Evolutionary conservation across 2,888 invertebrate genomes (phyloP).

Genomic region (Tetrapedia diversipes): DNA sequence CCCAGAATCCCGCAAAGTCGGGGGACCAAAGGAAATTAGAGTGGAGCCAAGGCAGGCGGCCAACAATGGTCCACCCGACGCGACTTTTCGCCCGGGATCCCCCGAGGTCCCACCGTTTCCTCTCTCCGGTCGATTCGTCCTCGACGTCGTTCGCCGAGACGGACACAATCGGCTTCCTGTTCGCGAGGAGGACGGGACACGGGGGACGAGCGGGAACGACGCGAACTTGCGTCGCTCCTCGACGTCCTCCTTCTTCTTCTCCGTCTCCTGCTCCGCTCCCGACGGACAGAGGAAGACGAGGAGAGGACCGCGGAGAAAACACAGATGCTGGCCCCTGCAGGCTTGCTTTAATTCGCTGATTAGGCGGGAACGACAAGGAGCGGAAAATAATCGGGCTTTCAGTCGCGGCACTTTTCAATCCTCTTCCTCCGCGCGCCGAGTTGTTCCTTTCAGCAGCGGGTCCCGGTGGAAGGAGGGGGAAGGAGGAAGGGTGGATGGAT

Average conservation of each 20-base stretch:
- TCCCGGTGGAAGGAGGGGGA: slow-evolving; percentile 27
- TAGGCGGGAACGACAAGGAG: slow-evolving; percentile 78
- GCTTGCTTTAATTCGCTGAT: slow-evolving; percentile 80
- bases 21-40: slow-evolving; percentile 57
- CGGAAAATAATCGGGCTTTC: slow-evolving; percentile 79
- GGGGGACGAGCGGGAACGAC: slow-evolving; percentile 10
- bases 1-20: not conserved
- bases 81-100: slow-evolving; percentile 51
- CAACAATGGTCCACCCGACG: slow-evolving; percentile 63
- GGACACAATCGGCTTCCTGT: slow-evolving; percentile 66
- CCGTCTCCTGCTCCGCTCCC: not conserved
- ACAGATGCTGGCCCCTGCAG: slow-evolving; percentile 64
- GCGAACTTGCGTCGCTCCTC: slow-evolving; percentile 14
- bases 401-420: slow-evolving; percentile 76
- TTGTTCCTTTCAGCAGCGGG: slow-evolving; percentile 73
- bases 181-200: slow-evolving; percentile 15
- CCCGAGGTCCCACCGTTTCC: slow-evolving; percentile 25
- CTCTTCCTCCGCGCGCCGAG: slow-evolving; percentile 67
- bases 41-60: slow-evolving; percentile 9
- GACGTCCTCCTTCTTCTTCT: not conserved
- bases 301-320: slow-evolving; percentile 27
- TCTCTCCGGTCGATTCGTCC: slow-evolving; percentile 28
- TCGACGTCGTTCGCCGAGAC: slow-evolving; percentile 47
- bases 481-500: slow-evolving; percentile 6
- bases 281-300: slow-evolving; percentile 17